Conservation (phyloP, 2,888 invertebrate species). For the Colostygia pectinataria region DNA sequence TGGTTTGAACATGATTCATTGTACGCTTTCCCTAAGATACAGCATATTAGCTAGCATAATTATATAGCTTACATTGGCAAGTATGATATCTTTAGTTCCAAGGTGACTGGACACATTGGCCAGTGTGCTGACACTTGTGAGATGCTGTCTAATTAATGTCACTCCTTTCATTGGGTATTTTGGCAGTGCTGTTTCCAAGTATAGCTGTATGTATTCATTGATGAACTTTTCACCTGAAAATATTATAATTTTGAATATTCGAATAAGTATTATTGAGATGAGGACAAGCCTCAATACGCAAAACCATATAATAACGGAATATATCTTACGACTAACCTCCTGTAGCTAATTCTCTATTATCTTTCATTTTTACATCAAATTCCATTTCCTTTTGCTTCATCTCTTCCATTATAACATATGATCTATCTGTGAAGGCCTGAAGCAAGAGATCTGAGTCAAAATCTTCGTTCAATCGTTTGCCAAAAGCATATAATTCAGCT, state of each 20-base stretch:
- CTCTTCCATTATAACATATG: slow-evolving; percentile 89
- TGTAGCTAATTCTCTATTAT: slow-evolving; percentile 87
- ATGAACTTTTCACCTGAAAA: slow-evolving; percentile 84
- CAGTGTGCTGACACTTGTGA: slow-evolving; percentile 86
- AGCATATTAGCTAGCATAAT: no score
- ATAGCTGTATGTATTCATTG: slow-evolving; percentile 85
- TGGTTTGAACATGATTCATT: no score
- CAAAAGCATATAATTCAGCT: slow-evolving; percentile 94
- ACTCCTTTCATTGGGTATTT: slow-evolving; percentile 90
- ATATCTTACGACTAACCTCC: slow-evolving; percentile 70
- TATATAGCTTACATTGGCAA: slow-evolving; percentile 85
- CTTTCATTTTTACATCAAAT: slow-evolving; percentile 84
- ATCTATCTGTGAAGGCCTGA: slow-evolving; percentile 90
- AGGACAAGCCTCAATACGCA: no score
- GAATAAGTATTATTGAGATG: no score
- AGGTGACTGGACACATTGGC: slow-evolving; percentile 88
- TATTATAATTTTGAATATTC: background rate
- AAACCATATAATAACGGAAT: no score
- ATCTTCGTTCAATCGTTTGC: slow-evolving; percentile 91
- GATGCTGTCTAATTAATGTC: slow-evolving; percentile 84
- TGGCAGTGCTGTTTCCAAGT: slow-evolving; percentile 87
- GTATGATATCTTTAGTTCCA: slow-evolving; percentile 92
- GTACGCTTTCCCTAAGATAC: no score
- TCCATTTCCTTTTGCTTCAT: slow-evolving; percentile 87
- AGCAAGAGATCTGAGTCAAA: slow-evolving; percentile 88